Evolutionary conservation across 1,140 invertebrate species (phyloP).

Genomic region (Andricus grossulariae): DNA sequence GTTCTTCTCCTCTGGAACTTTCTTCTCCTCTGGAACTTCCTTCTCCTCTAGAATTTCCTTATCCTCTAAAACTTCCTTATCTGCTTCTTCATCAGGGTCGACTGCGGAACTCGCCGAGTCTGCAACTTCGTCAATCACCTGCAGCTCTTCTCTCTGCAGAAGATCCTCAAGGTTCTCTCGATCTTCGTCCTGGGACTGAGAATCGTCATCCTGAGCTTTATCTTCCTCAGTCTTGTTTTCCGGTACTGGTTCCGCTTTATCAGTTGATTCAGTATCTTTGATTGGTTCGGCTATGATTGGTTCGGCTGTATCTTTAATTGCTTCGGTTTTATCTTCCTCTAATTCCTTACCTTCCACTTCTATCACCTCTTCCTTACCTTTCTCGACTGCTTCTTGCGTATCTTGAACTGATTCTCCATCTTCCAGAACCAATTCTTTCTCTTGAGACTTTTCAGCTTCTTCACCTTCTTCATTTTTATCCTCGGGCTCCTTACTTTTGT

Average conservation of each 20-base stretch:
- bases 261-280: background rate
- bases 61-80: slow-evolving; percentile 8
- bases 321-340: slow-evolving; percentile 2
- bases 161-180: slow-evolving; percentile 50
- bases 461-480: background rate
- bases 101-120: slow-evolving; percentile 22
- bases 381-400: background rate
- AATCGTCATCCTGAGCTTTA: slow-evolving; percentile 34
- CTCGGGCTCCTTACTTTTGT: background rate
- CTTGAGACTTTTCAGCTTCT: background rate
- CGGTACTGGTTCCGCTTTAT: slow-evolving; percentile 1
- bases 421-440: background rate
- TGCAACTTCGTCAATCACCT: slow-evolving; percentile 49
- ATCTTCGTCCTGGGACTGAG: background rate
- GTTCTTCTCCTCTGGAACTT: background rate
- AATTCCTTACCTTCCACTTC: slow-evolving; percentile 31
- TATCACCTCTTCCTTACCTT: slow-evolving; percentile 6
- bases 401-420: background rate
- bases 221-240: slow-evolving; percentile 29
- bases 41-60: background rate
- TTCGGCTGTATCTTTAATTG: background rate
- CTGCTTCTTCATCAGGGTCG: slow-evolving; percentile 24
- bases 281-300: background rate
- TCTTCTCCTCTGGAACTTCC: background rate
- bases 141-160: slow-evolving; percentile 44